Base-by-base conservation (phyloP, 37 sponge, comb jelly and placozoan genomes). In the Beroe forskalii region DNA sequence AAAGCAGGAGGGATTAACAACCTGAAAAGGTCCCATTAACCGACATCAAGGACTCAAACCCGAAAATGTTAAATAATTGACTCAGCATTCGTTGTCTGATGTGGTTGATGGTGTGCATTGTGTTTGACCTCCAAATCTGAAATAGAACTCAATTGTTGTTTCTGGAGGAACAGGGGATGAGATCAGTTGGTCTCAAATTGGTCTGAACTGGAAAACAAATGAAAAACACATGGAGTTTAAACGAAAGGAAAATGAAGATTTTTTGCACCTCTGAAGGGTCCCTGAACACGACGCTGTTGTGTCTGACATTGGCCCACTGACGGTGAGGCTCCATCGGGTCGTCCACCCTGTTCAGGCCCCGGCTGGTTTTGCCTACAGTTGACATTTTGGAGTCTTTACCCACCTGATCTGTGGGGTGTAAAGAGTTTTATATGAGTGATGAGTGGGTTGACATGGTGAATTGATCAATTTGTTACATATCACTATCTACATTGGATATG, bases 261-360 rank as follows among this genome's bases (percentile, higher is more conserved):
- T n/a, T n/a, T n/a, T n/a, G n/a, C n/a, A n/a, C 86, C 86, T 80
- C 86, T 28, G 86, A 80, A 6, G 86, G n/a, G 22, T 80, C 86
- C 27, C 86, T 80, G 86, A n/a, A 39, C 12, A 80, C 48, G 27
- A 80, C 86, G 20, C 86, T 80, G 55, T 80, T 80, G 86, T 80
- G 86, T 42, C 40, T 35, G 25, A 80, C 40, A 25, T 33, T 80
- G 86, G 48, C 28, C 86, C 86, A 80, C 40, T 37, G 38, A 42
- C 48, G 8, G 55, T 80, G 86, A 43, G 86, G 86, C 27, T 80
- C 86, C 48, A 41, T 41, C 12, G 86, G 86, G 86, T 80, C 86
- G 72, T 28, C 72, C 4, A 9, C 2, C 4, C 33, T 19, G 17
- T 31, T 9, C 19, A 69, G 36, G 19, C 27, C 72, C 19, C 72